Percentiles rank a stretch among this genome's conserved stretches.
Evolutionary conservation across 2,888 invertebrate species (phyloP).

Genomic region (Ormia ochracea): DNA sequence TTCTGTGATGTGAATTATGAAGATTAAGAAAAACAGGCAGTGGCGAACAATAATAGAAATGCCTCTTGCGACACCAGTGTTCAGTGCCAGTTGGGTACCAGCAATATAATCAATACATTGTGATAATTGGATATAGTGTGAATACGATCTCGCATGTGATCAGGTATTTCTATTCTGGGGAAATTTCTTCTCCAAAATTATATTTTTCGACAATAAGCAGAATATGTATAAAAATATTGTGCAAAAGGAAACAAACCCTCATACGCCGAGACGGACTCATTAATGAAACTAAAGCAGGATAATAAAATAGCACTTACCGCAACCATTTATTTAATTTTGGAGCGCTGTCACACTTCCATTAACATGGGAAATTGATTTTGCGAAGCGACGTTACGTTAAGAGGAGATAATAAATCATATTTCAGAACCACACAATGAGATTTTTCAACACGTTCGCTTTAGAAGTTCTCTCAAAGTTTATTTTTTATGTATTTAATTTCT

Average conservation of each 20-base stretch:
- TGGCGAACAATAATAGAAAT: no score
- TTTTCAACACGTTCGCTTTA: constrained; percentile 7
- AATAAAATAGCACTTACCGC: constrained; percentile 4
- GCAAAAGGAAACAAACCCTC: background rate
- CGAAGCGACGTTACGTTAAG: background rate
- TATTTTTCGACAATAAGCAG: no score
- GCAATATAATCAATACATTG: no score
- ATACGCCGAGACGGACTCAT: background rate
- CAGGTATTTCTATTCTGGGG: no score
- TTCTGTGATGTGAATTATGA: no score
- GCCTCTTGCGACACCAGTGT: no score
- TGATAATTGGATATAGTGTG: no score
- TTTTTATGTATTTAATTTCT: background rate
- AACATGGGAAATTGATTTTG: background rate
- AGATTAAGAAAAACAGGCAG: no score
- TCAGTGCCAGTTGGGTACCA: no score
- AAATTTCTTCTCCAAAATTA: no score
- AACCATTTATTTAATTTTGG: background rate
- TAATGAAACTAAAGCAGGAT: background rate
- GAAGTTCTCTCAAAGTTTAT: background rate
- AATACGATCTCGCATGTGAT: no score
- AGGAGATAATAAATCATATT: constrained; percentile 16
- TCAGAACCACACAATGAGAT: constrained; percentile 1
- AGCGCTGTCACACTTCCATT: background rate
- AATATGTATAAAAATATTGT: no score